Percentiles rank a stretch among this genome's conserved stretches.
phyloP scores from a whole-genome alignment of 2,797 vertebrate genomes.

The Xerus rutilus region DNA sequence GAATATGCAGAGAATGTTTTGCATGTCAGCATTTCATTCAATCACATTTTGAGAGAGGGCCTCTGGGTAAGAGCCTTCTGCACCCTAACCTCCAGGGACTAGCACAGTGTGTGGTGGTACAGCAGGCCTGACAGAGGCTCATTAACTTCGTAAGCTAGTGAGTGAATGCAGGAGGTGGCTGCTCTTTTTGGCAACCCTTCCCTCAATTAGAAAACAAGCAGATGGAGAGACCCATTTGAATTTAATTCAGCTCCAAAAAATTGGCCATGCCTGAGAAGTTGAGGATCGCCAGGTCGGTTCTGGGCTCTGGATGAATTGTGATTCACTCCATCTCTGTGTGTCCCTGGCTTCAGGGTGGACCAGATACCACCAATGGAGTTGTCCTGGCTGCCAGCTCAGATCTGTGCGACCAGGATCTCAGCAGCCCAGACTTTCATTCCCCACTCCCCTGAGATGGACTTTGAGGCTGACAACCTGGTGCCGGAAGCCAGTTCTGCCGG shows the following conservation, averaged over 20 bases:
- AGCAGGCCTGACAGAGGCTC: rapidly evolving
- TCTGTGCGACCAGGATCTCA: background rate
- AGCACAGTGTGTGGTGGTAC: rapidly evolving
- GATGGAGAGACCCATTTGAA: background rate
- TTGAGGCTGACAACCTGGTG: background rate
- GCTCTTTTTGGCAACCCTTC: background rate
- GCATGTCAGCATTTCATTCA: rapidly evolving
- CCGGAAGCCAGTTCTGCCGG: rapidly evolving
- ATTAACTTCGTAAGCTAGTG: rapidly evolving
- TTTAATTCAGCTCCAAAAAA: background rate
- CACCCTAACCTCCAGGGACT: background rate
- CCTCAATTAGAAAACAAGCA: no score
- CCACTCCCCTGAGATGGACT: background rate
- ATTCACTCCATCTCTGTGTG: background rate
- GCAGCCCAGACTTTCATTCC: rapidly evolving
- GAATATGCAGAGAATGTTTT: background rate
- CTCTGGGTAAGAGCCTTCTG: rapidly evolving
- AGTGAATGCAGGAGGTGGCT: rapidly evolving
- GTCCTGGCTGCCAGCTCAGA: background rate
- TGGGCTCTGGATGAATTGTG: background rate
- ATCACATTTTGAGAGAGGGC: rapidly evolving
- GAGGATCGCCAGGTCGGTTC: rapidly evolving
- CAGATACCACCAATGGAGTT: rapidly evolving
- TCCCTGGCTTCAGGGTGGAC: background rate
- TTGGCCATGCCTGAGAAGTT: background rate